These are phyloP conservation scores for Epizoanthus fatuus DNA, from an alignment of 92 coral and sea anemone genomes.

Conservation along the genomic window DNA sequence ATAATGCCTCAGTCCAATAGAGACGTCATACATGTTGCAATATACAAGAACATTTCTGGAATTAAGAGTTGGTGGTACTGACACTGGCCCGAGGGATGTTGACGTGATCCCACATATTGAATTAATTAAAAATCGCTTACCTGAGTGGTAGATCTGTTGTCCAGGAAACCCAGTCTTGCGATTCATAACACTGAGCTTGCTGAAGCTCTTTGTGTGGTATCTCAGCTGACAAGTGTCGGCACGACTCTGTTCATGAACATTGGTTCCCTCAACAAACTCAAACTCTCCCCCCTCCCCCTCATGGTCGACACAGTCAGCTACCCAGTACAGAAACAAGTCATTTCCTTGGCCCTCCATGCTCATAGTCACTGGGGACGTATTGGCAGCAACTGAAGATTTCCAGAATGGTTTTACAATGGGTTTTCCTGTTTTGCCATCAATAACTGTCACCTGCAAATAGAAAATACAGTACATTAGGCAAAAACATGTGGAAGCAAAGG, in stretches of 20 bases:
- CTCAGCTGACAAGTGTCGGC: slow-evolving; percentile 97
- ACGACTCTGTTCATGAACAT: slow-evolving; percentile 99
- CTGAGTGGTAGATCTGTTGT: slow-evolving; percentile 87
- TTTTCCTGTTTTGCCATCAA: slow-evolving; percentile 94
- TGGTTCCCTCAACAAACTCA: slow-evolving; percentile 97
- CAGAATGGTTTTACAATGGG: slow-evolving; percentile 79
- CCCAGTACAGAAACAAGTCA: slow-evolving; percentile 94
- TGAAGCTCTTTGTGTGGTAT: slow-evolving; percentile 93
- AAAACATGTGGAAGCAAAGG: background rate
- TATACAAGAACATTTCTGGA: too few species aligned
- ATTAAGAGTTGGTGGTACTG: too few species aligned
- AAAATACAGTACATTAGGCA: background rate
- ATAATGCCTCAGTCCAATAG: too few species aligned
- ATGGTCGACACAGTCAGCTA: slow-evolving; percentile 93
- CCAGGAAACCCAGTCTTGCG: slow-evolving; percentile 93
- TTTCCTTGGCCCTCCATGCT: slow-evolving; percentile 97
- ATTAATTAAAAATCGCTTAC: slow-evolving; percentile 48
- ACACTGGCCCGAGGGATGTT: too few species aligned
- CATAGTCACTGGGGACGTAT: slow-evolving; percentile 92
- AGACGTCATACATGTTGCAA: too few species aligned
- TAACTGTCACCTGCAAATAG: slow-evolving; percentile 80
- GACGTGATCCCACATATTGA: background rate
- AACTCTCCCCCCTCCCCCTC: slow-evolving; percentile 95
- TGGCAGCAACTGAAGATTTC: slow-evolving; percentile 90
- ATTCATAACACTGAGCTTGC: slow-evolving; percentile 88